Evolutionary conservation across 2,797 vertebrate genomes (phyloP).

Genomic region (Galagoides demidoff): DNA sequence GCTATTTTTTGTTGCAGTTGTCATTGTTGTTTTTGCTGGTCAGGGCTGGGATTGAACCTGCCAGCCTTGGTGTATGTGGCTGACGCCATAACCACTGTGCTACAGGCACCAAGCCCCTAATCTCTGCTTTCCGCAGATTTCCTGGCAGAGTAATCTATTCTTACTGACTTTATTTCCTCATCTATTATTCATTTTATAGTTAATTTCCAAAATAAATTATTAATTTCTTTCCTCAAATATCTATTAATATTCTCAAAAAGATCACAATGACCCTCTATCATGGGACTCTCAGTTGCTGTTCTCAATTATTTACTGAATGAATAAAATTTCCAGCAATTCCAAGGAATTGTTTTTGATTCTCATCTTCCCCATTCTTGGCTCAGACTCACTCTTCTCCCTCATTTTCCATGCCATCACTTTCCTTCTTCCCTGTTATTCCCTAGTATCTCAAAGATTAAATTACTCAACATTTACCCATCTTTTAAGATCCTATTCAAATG

Average conservation of each 20-base stretch:
- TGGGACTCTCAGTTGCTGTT: background rate
- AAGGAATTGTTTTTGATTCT: constrained; percentile 38
- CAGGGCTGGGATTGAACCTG: no score
- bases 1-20: no score
- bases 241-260: background rate
- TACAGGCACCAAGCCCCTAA: background rate
- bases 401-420: constrained; percentile 1
- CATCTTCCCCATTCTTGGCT: background rate
- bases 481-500: constrained; percentile 43
- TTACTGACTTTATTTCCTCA: constrained; percentile 52
- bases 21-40: no score
- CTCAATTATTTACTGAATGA: background rate
- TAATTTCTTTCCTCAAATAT: constrained; percentile 32
- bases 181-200: constrained; percentile 14
- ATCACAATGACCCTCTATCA: background rate
- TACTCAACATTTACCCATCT: constrained; percentile 40
- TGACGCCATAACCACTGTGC: no score
- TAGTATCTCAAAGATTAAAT: constrained; percentile 50
- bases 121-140: constrained; percentile 48
- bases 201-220: no score
- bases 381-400: background rate
- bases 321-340: background rate
- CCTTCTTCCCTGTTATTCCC: background rate
- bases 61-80: no score
- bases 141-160: constrained; percentile 31